Evolutionary conservation across 35 echinoderm and acorn worm genomes (phyloP), one percentile per base, ranked within the genome.

Genomic region (Acanthaster planci): DNA sequence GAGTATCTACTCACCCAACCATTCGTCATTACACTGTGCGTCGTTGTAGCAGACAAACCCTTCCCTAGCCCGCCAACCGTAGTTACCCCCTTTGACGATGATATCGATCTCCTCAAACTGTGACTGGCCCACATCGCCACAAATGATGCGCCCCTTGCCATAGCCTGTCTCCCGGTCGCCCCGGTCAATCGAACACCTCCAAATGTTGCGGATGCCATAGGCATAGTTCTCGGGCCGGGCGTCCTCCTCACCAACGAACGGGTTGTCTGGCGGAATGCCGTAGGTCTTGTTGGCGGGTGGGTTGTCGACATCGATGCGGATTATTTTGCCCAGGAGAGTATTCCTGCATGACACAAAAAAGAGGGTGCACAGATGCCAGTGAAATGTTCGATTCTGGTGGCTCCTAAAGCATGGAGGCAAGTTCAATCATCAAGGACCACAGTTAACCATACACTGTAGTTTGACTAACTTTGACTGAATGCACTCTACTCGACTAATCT

Each of bases 21-120:
- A 89, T 29, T 72, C 64, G 52, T 90, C 83, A 59, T 82, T 83
- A 51, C 94, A 97, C 31, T 93, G 57, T 26, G 78, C 56, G 16
- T 81, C 26, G 60, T 90, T 87, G 78, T 84, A 97, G 76, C 94
- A 97, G 22, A 29, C 35, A 39, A 60, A 83, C 0, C 94, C 94
- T 87, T 97, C 94, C 67, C 84, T 93, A 0, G 76, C 94, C 19
- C 94, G 68, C 94, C 94, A 97, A 38, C 90, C 94, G 51, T 90
- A 97, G 76, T 97, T 97, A 21, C 94, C 94, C 22, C 94, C 94
- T 39, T 93, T 97, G 8, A 90, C 86, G 9, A 97, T 80, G 22
- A 97, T 97, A 56, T 97, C 94, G 77, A 97, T 93, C 72, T 97
- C 94, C 53, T 97, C 94, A 85, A 54, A 97, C 35, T 47, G 81